phyloP scores from a whole-genome alignment of 2,888 invertebrate genomes.

The Andrena camellia region DNA sequence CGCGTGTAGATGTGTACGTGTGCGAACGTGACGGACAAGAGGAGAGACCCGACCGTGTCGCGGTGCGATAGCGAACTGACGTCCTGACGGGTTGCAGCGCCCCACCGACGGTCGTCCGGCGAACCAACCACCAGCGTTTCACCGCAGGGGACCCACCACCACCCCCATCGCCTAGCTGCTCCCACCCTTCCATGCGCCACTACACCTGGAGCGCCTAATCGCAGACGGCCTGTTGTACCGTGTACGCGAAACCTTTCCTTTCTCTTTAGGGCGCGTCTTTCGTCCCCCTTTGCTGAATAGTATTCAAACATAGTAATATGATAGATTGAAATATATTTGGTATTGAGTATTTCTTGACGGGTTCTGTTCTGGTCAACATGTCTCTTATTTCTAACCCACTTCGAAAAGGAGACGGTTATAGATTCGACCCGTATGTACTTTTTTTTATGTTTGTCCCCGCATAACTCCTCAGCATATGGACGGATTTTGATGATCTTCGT shows the following conservation, averaged over 20 bases:
- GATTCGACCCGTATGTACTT: no score
- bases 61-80: conserved; percentile 82
- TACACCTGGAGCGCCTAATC: conserved; percentile 54
- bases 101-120: conserved; percentile 74
- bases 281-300: no score
- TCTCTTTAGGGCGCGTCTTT: conserved; percentile 7
- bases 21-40: conserved; percentile 17
- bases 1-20: conserved; percentile 44
- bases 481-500: no score
- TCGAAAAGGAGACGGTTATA: no score
- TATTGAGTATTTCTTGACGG: no score
- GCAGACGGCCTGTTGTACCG: conserved; percentile 21
- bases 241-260: conserved; percentile 28
- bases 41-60: conserved; percentile 75
- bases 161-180: conserved; percentile 10
- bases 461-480: no score
- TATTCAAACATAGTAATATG: no score
- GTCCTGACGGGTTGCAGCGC: conserved; percentile 77
- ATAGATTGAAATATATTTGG: no score
- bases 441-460: no score
- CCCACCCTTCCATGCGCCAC: conserved; percentile 25
- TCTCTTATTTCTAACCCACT: no score
- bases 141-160: conserved; percentile 66
- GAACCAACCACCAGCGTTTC: conserved; percentile 74
- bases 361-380: no score